Conservation (phyloP, 2,113 vertebrate genomes). For the Epinephelus fuscoguttatus region DNA sequence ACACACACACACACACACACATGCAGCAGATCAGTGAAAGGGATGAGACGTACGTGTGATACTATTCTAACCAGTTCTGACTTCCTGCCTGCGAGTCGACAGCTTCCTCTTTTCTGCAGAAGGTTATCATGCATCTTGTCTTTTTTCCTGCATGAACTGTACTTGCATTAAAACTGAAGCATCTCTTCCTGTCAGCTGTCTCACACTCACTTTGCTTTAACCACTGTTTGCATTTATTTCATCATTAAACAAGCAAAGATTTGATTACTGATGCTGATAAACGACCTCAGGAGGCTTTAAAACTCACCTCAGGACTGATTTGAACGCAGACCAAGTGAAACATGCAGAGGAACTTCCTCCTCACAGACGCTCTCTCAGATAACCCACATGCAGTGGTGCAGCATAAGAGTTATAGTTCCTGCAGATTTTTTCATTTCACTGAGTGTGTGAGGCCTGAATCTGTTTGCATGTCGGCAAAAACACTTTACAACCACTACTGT, state of each 20-base stretch:
- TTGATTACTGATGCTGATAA: not conserved
- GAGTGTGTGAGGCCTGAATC: not conserved
- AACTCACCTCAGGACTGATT: not conserved
- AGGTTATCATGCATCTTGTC: not conserved
- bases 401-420: not conserved
- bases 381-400: not conserved
- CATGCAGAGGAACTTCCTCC: not conserved
- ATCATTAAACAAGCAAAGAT: not conserved
- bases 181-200: not conserved
- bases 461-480: not conserved
- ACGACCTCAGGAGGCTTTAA: not conserved
- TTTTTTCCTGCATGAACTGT: not conserved
- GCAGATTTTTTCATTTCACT: not conserved
- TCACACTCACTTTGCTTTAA: not conserved
- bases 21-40: not conserved
- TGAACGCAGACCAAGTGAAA: not conserved
- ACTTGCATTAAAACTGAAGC: not conserved
- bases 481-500: too few relatives aligned
- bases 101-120: constrained; percentile 62
- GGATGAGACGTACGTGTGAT: not conserved
- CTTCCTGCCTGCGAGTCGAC: constrained; percentile 50
- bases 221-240: constrained; percentile 2
- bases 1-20: not conserved
- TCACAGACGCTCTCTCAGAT: not conserved
- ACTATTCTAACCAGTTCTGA: constrained; percentile 22